phyloP scores from a whole-genome alignment of 2,797 vertebrate species.

The Poliocrania exsul region DNA sequence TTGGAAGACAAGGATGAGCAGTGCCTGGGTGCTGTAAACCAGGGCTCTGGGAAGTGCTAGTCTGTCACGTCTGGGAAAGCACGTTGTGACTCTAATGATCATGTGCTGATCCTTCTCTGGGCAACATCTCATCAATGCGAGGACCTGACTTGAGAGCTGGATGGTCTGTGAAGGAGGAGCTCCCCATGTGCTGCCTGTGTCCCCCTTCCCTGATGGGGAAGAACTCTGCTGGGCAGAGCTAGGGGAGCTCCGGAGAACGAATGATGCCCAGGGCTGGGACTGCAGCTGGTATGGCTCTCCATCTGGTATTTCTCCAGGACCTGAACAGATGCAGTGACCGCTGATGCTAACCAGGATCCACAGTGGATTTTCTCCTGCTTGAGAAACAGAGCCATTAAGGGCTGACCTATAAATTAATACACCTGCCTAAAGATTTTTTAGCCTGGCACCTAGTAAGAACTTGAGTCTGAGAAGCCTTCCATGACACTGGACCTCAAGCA shows the following conservation, averaged over 20 bases:
- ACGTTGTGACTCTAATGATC: not conserved
- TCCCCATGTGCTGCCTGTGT: not conserved
- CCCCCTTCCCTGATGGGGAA: not conserved
- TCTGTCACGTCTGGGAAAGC: not conserved
- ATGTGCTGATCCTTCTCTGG: not conserved
- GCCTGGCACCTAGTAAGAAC: not conserved
- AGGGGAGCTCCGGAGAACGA: not conserved
- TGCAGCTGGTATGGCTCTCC: not conserved
- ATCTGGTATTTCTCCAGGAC: slow-evolving; percentile 17
- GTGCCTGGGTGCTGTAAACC: not conserved
- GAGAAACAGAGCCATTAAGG: slow-evolving; percentile 3
- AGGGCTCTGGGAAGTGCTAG: not conserved
- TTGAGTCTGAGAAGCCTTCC: not conserved
- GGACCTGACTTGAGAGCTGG: not conserved
- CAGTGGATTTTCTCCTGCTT: not conserved
- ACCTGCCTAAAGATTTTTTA: not conserved
- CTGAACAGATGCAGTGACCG: not conserved
- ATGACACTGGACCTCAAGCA: not conserved
- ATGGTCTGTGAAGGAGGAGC: not conserved
- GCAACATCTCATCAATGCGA: not conserved
- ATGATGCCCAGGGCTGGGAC: not conserved
- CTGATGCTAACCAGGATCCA: slow-evolving; percentile 20
- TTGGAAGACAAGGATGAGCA: not conserved
- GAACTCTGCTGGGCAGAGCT: not conserved
- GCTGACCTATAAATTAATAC: slow-evolving; percentile 27